These are phyloP conservation scores for Argopecten irradians DNA, from an alignment of 1,140 invertebrate genomes.

Conservation along the genomic window DNA sequence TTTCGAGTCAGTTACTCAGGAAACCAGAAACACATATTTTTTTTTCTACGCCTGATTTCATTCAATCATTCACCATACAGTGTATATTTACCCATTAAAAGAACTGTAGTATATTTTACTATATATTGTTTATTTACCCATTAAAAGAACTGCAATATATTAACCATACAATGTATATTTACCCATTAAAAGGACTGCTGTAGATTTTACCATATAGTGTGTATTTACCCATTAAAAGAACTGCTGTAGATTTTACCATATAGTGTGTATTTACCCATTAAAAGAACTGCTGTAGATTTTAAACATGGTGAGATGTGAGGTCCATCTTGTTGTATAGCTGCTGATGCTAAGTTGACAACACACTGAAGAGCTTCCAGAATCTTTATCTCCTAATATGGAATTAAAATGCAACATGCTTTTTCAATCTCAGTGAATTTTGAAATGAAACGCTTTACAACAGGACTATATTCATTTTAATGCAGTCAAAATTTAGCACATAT, in stretches of 20 bases:
- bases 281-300: slow-evolving; percentile 55
- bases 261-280: slow-evolving; percentile 53
- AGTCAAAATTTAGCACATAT: no score
- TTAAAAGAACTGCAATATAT: background rate
- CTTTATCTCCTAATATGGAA: slow-evolving; percentile 45
- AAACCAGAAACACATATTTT: no score
- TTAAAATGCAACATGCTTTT: background rate
- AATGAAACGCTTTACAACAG: background rate
- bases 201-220: background rate
- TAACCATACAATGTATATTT: background rate
- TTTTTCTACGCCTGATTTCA: no score
- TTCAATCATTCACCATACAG: background rate
- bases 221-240: no score
- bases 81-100: slow-evolving; percentile 56
- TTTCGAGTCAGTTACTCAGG: no score
- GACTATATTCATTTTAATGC: background rate
- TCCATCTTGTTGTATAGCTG: slow-evolving; percentile 49
- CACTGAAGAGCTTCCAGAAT: slow-evolving; percentile 39
- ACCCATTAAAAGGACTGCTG: background rate
- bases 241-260: background rate
- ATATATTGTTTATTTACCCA: background rate
- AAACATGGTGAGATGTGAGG: slow-evolving; percentile 46
- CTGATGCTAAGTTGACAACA: slow-evolving; percentile 48
- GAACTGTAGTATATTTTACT: background rate
- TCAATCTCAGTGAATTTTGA: background rate